Evolutionary conservation across 2,888 invertebrate species (phyloP).

Genomic region (Elmis aenea): DNA sequence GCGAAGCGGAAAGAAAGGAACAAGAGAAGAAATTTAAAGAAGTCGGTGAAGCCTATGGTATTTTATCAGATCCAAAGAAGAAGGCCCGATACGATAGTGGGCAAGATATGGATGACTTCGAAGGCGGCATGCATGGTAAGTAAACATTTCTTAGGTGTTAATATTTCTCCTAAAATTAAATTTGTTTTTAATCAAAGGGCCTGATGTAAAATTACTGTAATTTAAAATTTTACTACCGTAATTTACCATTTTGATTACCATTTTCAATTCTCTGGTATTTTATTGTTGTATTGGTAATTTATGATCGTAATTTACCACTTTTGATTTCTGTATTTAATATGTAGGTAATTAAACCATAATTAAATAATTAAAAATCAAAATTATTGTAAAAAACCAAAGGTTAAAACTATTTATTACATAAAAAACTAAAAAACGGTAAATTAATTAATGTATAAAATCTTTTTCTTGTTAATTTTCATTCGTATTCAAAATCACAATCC

Average conservation of each 20-base stretch:
- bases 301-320: no score
- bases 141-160: constrained; percentile 12
- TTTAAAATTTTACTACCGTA: background rate
- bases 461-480: no score
- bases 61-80: constrained; percentile 87
- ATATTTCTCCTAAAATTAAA: constrained; percentile 4
- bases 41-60: constrained; percentile 91
- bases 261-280: no score
- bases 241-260: background rate
- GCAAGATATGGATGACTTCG: constrained; percentile 78
- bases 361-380: no score
- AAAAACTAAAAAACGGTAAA: no score
- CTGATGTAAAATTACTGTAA: background rate
- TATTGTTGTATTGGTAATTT: no score
- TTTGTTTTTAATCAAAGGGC: background rate
- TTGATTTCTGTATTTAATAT: no score
- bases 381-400: no score
- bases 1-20: constrained; percentile 77
- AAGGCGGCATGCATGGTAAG: constrained; percentile 50
- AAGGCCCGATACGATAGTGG: constrained; percentile 87
- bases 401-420: no score
- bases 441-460: no score
- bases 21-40: constrained; percentile 95
- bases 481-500: no score
- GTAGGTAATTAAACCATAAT: no score